Conservation (phyloP, 2,113 vertebrate species). For the Rhinoderma darwinii region DNA sequence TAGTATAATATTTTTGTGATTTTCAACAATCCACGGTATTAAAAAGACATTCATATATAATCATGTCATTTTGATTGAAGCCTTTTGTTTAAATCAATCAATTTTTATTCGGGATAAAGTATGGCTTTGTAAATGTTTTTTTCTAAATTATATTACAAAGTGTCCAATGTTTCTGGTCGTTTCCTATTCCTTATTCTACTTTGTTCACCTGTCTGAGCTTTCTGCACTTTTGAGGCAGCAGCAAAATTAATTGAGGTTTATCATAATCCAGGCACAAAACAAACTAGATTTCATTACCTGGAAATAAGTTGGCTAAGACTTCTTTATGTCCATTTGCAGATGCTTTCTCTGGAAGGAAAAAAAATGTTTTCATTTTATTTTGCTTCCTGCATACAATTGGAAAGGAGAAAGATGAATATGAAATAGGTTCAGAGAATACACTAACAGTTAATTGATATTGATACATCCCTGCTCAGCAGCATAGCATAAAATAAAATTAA, state of each 20-base stretch:
- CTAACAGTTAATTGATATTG: slow-evolving; percentile 61
- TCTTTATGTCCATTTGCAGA: slow-evolving; percentile 53
- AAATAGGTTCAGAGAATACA: slow-evolving; percentile 40
- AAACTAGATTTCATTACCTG: slow-evolving; percentile 59
- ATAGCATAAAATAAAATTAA: slow-evolving; percentile 61
- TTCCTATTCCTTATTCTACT: slow-evolving; percentile 26
- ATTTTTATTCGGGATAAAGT: slow-evolving; percentile 26
- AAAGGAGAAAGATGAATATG: slow-evolving; percentile 59
- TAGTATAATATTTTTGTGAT: background rate
- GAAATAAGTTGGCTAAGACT: slow-evolving; percentile 54
- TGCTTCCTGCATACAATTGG: slow-evolving; percentile 52
- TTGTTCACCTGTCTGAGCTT: slow-evolving; percentile 24
- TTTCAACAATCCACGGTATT: background rate
- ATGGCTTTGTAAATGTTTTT: slow-evolving; percentile 37
- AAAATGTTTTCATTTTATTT: slow-evolving; percentile 55
- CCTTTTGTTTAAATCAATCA: slow-evolving; percentile 36
- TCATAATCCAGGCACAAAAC: slow-evolving; percentile 57
- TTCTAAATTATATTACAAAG: slow-evolving; percentile 21
- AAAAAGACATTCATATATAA: slow-evolving; percentile 11
- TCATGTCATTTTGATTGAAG: slow-evolving; percentile 38
- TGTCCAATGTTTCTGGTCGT: slow-evolving; percentile 10
- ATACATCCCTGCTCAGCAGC: slow-evolving; percentile 61
- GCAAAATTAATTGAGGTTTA: slow-evolving; percentile 56
- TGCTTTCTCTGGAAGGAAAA: slow-evolving; percentile 57
- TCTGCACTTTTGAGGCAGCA: slow-evolving; percentile 44